Conservation (phyloP, 92 coral and sea anemone species). For the Galaxea fascicularis region DNA sequence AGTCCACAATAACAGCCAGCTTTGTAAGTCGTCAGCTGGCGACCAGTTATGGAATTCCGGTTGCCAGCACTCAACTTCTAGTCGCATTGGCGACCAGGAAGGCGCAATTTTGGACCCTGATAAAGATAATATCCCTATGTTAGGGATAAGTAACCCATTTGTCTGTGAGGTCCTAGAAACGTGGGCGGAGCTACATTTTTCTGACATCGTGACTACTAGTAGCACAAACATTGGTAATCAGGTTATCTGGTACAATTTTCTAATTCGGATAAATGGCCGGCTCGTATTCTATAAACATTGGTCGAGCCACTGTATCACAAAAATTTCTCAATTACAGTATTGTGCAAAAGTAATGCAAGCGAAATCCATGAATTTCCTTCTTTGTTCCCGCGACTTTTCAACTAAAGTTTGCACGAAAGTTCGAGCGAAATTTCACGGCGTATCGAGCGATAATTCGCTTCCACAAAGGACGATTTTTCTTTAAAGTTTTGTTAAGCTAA, state of each 20-base stretch:
- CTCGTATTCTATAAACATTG: background rate
- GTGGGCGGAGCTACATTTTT: constrained; percentile 10
- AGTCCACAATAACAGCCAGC: too few relatives aligned
- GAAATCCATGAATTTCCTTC: too few relatives aligned
- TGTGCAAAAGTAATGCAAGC: too few relatives aligned
- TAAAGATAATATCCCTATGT: constrained; percentile 5
- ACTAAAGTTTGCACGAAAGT: too few relatives aligned
- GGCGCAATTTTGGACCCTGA: background rate
- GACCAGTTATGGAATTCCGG: constrained; percentile 6
- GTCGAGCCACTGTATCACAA: background rate
- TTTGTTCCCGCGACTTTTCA: too few relatives aligned
- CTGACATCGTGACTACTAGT: background rate
- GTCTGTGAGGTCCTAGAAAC: background rate
- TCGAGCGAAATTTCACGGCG: too few relatives aligned
- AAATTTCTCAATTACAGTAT: background rate
- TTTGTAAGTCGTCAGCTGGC: too few relatives aligned
- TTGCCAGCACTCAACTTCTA: constrained; percentile 1
- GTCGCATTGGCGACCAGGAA: constrained; percentile 7
- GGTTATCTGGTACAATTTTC: background rate
- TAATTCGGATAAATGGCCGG: background rate
- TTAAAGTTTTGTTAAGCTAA: too few relatives aligned
- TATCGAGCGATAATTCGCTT: too few relatives aligned
- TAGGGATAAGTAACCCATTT: background rate
- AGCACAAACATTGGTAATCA: background rate
- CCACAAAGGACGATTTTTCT: too few relatives aligned